These are phyloP conservation scores for Chionoecetes opilio DNA, from an alignment of 1,140 invertebrate genomes.

Conservation along the genomic window DNA sequence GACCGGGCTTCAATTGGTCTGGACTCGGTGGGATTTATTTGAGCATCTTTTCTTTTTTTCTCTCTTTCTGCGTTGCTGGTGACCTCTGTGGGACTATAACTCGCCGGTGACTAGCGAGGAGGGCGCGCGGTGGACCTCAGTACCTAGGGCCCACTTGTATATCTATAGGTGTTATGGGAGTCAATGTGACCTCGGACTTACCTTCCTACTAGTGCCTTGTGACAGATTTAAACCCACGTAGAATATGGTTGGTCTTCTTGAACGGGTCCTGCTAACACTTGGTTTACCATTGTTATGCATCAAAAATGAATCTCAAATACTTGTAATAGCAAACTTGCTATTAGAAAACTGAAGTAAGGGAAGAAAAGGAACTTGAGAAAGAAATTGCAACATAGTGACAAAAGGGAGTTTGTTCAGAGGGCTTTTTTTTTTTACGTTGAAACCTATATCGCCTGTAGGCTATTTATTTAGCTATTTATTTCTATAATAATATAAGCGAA, in stretches of 20 bases:
- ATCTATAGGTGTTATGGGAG: neutral
- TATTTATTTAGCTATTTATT: too few relatives aligned
- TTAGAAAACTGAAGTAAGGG: neutral
- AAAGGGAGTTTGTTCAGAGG: neutral
- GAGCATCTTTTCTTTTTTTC: conserved; percentile 46
- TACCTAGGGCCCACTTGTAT: neutral
- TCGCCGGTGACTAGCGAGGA: conserved; percentile 1
- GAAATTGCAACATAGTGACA: neutral
- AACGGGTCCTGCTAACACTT: neutral
- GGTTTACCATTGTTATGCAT: neutral
- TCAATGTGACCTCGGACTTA: neutral
- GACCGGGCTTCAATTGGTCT: conserved; percentile 62
- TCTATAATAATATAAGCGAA: too few relatives aligned
- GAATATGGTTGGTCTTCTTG: neutral
- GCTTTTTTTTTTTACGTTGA: too few relatives aligned
- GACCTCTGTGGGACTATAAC: neutral
- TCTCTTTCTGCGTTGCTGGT: conserved; percentile 33
- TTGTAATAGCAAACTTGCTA: neutral
- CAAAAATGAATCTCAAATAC: neutral
- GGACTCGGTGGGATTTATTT: conserved; percentile 58
- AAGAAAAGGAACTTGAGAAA: neutral
- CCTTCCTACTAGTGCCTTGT: neutral
- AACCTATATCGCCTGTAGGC: too few relatives aligned
- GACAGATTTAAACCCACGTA: neutral
- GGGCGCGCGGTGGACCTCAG: neutral